phyloP scores from a whole-genome alignment of 2,797 vertebrate species.

The Gephyroberyx darwinii region DNA sequence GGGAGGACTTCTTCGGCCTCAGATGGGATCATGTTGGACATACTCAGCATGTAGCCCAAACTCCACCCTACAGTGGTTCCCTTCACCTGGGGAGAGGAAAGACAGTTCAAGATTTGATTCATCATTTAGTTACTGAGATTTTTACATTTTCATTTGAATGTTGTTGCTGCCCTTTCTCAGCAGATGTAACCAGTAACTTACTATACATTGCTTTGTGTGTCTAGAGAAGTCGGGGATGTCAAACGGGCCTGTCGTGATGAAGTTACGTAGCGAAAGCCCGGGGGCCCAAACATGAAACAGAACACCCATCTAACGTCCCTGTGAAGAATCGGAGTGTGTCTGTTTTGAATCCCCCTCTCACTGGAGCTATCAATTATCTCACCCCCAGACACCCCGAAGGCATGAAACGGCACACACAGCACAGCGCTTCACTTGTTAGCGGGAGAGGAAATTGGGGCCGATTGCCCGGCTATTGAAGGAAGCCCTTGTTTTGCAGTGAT shows the following conservation, averaged over 20 bases:
- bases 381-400: slow-evolving; percentile 36
- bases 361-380: slow-evolving; percentile 4
- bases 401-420: slow-evolving; percentile 7
- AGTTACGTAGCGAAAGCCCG: slow-evolving; percentile 15
- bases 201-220: slow-evolving; percentile 6
- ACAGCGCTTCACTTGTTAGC: slow-evolving; percentile 60
- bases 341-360: slow-evolving; percentile 11
- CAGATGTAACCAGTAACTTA: not conserved
- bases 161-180: not conserved
- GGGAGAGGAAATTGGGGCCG: slow-evolving; percentile 9
- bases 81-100: slow-evolving; percentile 80
- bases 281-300: slow-evolving; percentile 49
- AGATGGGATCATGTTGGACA: slow-evolving; percentile 96
- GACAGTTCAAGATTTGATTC: not conserved
- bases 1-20: slow-evolving; percentile 84
- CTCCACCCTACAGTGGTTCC: slow-evolving; percentile 92
- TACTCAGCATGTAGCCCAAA: slow-evolving; percentile 92
- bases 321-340: slow-evolving; percentile 27
- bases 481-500: slow-evolving; percentile 14
- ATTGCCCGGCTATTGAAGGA: slow-evolving; percentile 23
- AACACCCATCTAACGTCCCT: not conserved
- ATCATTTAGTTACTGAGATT: not conserved
- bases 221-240: not conserved
- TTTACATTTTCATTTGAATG: not conserved
- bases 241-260: slow-evolving; percentile 6